Base-by-base conservation (phyloP, 1,140 invertebrate genomes). In the Pristionchus pacificus region DNA sequence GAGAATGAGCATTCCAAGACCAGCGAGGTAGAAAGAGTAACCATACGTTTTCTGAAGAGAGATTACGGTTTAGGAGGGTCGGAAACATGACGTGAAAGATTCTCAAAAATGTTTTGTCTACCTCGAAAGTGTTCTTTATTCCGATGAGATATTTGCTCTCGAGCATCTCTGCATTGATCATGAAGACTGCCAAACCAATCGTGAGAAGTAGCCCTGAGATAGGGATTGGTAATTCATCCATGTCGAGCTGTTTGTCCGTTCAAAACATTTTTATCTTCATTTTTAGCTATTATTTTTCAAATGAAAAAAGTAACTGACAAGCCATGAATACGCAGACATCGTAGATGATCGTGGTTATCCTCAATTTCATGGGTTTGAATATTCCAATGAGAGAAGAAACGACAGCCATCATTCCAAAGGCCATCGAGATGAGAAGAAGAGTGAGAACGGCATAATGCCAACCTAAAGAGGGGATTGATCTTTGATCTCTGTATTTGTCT, bases 371-470 rank as follows among this genome's bases (percentile, higher is more conserved):
- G 33, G 75, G 80, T 61, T 70, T 74, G 19, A 77, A 76, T 60
- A 78, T 75, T 14, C 76, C 76, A 24, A 84, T 58, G 31, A 69
- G 60, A 2, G 76, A 27, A 13, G 77, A 61, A n/a, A 73, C 59
- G 29, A 83, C 30, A 10, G 71, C 68, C 2, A 73, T 38, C 31
- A 30, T 63, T 15, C 61, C 49, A 15, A 77, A 67, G 25, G 59
- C 31, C 60, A 82, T 62, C 19, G 76, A 64, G 49, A 77, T 77
- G 10, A 80, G 27, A 55, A 82, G 71, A 10, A 82, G 60, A 64
- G 82, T 78, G n/a, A 82, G 64, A 19, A 83, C 78, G 24, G 80
- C 82, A 31, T 84, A 84, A 66, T 84, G 82, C 80, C 80, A 82
- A 31, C 79, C 81, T 81, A 65, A 81, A 72, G 27, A 49, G 32